A percentile compares a stretch with the other conserved stretches of the same genome.
These are phyloP conservation scores for Troides aeacus DNA, from an alignment of 2,888 invertebrate genomes.

Conservation along the genomic window DNA sequence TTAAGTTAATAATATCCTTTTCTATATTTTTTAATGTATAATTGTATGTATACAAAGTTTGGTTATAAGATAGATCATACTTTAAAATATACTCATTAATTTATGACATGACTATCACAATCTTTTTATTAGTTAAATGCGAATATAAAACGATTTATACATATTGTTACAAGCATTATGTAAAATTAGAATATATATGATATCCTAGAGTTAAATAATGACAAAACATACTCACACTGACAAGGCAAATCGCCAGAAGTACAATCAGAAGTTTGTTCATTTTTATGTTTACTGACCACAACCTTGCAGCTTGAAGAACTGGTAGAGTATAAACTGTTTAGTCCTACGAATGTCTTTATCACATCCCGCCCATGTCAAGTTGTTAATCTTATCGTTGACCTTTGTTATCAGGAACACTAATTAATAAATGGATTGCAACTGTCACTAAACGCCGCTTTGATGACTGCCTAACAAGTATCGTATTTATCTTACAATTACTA, in stretches of 20 bases:
- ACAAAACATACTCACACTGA: not conserved
- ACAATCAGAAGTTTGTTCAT: slow-evolving; percentile 63
- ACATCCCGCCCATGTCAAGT: slow-evolving; percentile 27
- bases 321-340: slow-evolving; percentile 41
- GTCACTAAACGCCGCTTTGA: slow-evolving; percentile 14
- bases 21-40: no score
- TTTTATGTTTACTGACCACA: slow-evolving; percentile 38
- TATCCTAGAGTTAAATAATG: not conserved
- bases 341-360: slow-evolving; percentile 7
- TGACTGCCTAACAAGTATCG: slow-evolving; percentile 3
- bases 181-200: not conserved
- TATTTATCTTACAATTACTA: slow-evolving; percentile 6
- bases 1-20: no score
- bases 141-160: no score
- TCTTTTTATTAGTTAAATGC: not conserved
- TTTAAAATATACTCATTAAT: not conserved
- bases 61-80: not conserved
- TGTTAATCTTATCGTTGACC: slow-evolving; percentile 48
- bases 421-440: slow-evolving; percentile 48
- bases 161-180: not conserved
- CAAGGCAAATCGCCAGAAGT: slow-evolving; percentile 4
- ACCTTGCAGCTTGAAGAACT: slow-evolving; percentile 39
- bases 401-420: slow-evolving; percentile 40
- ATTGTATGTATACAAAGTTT: no score
- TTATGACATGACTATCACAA: not conserved